These are phyloP conservation scores for Armadillidium nasatum DNA, from an alignment of 1,140 invertebrate species.

Conservation along the genomic window DNA sequence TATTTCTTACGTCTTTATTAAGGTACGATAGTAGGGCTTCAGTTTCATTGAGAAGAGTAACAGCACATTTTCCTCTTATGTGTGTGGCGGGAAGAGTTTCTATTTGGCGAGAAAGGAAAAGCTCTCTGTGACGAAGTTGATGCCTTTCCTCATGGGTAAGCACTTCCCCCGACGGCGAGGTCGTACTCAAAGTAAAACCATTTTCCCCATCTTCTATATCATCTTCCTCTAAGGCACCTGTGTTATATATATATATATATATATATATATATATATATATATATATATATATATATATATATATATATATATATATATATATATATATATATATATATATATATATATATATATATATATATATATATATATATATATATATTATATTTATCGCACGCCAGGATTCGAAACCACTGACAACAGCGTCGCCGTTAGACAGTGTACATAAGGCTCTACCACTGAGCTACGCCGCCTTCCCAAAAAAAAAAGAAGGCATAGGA, in stretches of 20 bases:
- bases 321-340: too few relatives aligned
- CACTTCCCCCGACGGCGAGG: conserved; percentile 40
- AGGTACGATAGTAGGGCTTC: conserved; percentile 92
- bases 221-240: conserved; percentile 60
- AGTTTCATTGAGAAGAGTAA: conserved; percentile 96
- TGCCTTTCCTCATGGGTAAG: conserved; percentile 74
- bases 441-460: too few relatives aligned
- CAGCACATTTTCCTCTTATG: conserved; percentile 97
- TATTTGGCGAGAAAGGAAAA: conserved; percentile 95
- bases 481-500: too few relatives aligned
- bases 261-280: conserved; percentile 20
- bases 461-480: too few relatives aligned
- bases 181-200: conserved; percentile 53
- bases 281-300: conserved; percentile 21
- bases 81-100: conserved; percentile 97
- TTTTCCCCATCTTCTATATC: conserved; percentile 43
- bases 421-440: too few relatives aligned
- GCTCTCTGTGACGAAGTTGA: conserved; percentile 93
- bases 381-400: too few relatives aligned
- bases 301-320: too few relatives aligned
- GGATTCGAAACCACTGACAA: too few relatives aligned
- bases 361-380: too few relatives aligned
- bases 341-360: too few relatives aligned
- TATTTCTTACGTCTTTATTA: conserved; percentile 79
- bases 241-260: conserved; percentile 18